These are phyloP conservation scores for Euphonia xanthogaster DNA, from an alignment of 2,797 vertebrate genomes.

Conservation along the genomic window DNA sequence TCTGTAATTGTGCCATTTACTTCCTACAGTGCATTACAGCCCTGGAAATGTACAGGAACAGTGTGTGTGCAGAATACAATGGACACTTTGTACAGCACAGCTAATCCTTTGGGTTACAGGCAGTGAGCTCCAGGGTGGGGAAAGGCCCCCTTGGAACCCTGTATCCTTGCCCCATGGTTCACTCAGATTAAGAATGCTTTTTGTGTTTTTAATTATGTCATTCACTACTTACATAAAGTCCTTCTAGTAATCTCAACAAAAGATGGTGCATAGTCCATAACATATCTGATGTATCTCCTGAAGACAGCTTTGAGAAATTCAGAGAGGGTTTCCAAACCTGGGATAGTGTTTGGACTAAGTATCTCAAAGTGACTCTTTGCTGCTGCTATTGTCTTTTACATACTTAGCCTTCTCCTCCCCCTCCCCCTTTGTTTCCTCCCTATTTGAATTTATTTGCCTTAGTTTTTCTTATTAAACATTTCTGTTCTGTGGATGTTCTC, in stretches of 20 bases:
- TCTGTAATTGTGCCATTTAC: slow-evolving; percentile 16
- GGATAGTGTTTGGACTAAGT: background rate
- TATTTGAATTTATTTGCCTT: background rate
- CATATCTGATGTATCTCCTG: background rate
- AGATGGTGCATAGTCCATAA: background rate
- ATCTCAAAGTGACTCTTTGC: background rate
- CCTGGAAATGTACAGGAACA: slow-evolving; percentile 22
- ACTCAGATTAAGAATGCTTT: background rate
- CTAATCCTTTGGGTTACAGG: background rate
- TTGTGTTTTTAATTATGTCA: background rate
- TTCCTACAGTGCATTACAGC: background rate
- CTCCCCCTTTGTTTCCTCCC: background rate
- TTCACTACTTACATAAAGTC: background rate
- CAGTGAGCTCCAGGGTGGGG: background rate
- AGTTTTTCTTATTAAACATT: background rate
- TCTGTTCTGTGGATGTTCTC: background rate
- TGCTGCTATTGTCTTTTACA: background rate
- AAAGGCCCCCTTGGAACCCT: background rate
- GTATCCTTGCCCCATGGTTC: background rate
- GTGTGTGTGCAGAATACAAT: background rate
- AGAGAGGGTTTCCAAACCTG: background rate
- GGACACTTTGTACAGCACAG: background rate
- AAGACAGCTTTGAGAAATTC: background rate
- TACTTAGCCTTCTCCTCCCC: background rate
- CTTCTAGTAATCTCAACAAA: background rate